Evolutionary conservation across 2,888 invertebrate genomes (phyloP), one percentile per base, ranked within the genome.

Genomic region (Aphidoletes aphidimyza): DNA sequence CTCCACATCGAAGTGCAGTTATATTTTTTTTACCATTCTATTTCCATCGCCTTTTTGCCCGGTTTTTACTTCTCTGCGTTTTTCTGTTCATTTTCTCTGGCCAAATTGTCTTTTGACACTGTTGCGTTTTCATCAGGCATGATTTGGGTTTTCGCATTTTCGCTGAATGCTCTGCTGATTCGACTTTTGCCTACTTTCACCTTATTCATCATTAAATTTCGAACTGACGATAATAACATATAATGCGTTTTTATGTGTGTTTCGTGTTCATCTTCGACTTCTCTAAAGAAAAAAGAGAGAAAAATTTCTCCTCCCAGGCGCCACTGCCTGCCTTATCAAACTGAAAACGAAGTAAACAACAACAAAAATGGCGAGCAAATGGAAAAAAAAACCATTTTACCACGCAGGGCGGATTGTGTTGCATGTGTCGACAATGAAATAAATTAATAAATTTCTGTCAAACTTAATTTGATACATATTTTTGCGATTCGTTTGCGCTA

Each of bases 361-460:
- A 2, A 19, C 14, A 0, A 69, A 69, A n/a, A 8, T 22, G 69
- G 30, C 14, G 14, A 69, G 2, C 26, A 14, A 30, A 14, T 69
- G 30, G 69, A 26, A 34, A 30, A 30, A 9, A 14, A 14, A 42
- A 42, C 6, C 8, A 2, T 30, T 9, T n/a, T 6, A 17, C 3
- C n/a, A 30, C 30, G 34, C 22, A 22, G 22, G 34, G 42, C 34
- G 42, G 47, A 54, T 39, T 49, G 83, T 39, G 83, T 83, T n/a
- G n/a, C n/a, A n/a, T n/a, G n/a, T n/a, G n/a, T 22, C 26, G 37
- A 42, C 45, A 78, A 84, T 45, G 47, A 85, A 86, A 86, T 86
- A 86, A 86, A 86, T 86, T 86, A 86, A 86, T 86, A 86, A 86
- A 85, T 85, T 84, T 84, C 85, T 86, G 86, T 85, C 86, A 85